Evolutionary conservation across 2,888 invertebrate genomes (phyloP), one percentile per base, ranked within the genome.

Genomic region (Watsonalla binaria): DNA sequence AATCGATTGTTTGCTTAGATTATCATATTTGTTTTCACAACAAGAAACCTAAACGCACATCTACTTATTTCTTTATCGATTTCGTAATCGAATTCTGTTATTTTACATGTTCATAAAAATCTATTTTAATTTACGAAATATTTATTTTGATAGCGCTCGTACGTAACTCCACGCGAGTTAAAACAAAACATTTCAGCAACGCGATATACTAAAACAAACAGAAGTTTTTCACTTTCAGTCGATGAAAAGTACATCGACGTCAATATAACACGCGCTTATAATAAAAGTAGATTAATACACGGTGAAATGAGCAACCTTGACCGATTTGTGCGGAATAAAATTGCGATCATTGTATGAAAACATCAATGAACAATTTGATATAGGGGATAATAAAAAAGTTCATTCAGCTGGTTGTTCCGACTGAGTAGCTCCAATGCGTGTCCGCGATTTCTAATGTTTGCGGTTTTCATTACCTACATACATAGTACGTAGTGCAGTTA

Each of bases 381-480:
- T 42, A 42, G 11, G 42, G 42, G 11, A 42, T 42, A 11, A 42
- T 11, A 42, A 24, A 24, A 24, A 8, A 42, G 61, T 59, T 56
- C 65, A 66, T 68, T 71, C 65, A 67, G 67, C 9, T 42, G 42
- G 8, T 11, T 42, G 42, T 42, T 42, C 42, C 42, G 11, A 42
- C 42, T 42, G 42, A 42, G 42, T 42, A 42, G 42, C 11, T 42
- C 11, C 42, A 42, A 62, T 61, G 60, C 54, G 66, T 64, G 68
- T 72, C 66, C 67, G 68, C 72, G 69, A 75, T 76, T 76, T 76
- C 76, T 76, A 76, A 57, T 62, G 60, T 69, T 74, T 75, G 76
- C 66, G 76, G 76, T 76, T 76, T 62, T 60, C 54, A 60, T 72
- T 55, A 57, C 72, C 68, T 60, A 74, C 63, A 63, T 73, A 53